Evolutionary conservation across 2,888 invertebrate species (phyloP).

Genomic region (Aleiodes testaceus): DNA sequence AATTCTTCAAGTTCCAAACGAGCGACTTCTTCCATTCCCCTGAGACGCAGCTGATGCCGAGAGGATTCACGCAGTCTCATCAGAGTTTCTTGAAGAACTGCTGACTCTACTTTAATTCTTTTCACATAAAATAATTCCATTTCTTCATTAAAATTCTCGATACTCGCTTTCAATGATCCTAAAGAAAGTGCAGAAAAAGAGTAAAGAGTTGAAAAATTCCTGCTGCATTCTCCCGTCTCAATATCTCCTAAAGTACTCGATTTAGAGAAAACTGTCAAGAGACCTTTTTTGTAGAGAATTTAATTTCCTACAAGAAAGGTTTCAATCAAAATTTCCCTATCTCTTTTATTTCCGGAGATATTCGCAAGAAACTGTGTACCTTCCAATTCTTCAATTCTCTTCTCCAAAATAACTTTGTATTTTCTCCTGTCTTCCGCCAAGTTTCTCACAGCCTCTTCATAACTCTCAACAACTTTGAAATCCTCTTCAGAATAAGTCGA

Average conservation of each 20-base stretch:
- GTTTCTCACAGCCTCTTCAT: slow-evolving; percentile 80
- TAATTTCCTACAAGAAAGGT: too few species aligned
- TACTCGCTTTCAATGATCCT: slow-evolving; percentile 74
- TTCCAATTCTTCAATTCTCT: slow-evolving; percentile 80
- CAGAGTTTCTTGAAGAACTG: slow-evolving; percentile 81
- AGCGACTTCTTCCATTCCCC: slow-evolving; percentile 37
- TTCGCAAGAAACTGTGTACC: slow-evolving; percentile 52
- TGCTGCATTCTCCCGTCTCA: neutral
- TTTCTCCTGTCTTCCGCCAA: slow-evolving; percentile 82
- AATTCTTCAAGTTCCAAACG: slow-evolving; percentile 63
- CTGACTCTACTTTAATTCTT: slow-evolving; percentile 80
- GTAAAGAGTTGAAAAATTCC: neutral
- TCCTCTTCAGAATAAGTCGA: slow-evolving; percentile 85
- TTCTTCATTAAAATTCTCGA: slow-evolving; percentile 78
- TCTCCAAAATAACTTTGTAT: slow-evolving; percentile 82
- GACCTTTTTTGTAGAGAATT: too few species aligned
- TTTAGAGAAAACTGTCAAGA: too few species aligned
- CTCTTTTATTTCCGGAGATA: neutral
- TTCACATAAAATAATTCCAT: slow-evolving; percentile 74
- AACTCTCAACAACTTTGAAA: slow-evolving; percentile 78
- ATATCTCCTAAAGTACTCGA: neutral
- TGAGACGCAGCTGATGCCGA: slow-evolving; percentile 40
- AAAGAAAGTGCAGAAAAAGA: slow-evolving; percentile 16
- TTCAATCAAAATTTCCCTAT: too few species aligned
- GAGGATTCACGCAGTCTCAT: slow-evolving; percentile 74